Evolutionary conservation across 2,797 vertebrate genomes (phyloP).

Genomic region (Danio tinwini): DNA sequence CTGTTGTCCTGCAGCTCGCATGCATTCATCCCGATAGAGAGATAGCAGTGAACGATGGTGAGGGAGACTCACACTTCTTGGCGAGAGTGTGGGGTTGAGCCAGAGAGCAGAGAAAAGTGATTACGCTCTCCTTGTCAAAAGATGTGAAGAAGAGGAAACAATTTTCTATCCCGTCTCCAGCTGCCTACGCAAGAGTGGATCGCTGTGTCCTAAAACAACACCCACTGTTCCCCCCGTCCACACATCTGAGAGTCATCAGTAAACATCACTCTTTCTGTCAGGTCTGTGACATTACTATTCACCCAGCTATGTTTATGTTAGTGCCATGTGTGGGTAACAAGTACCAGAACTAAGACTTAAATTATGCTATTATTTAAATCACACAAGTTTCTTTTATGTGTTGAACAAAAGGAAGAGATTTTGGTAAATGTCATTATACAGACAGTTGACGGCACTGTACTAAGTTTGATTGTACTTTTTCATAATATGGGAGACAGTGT

Average conservation of each 20-base stretch:
- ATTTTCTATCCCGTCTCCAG: conserved; percentile 39
- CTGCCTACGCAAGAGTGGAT: conserved; percentile 7
- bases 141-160: conserved; percentile 11
- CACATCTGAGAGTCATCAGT: conserved; percentile 73
- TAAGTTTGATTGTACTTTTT: too few relatives aligned
- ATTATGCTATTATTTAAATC: too few relatives aligned
- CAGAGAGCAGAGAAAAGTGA: conserved; percentile 41
- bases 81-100: conserved; percentile 23
- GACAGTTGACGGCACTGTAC: too few relatives aligned
- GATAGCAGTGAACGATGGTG: neutral
- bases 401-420: too few relatives aligned
- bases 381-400: too few relatives aligned
- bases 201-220: conserved; percentile 55
- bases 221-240: conserved; percentile 62
- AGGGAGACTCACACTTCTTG: neutral
- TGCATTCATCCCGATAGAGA: conserved; percentile 37
- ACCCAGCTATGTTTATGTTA: neutral
- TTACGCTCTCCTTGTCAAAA: neutral
- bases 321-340: neutral
- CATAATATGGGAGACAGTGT: too few relatives aligned
- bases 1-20: conserved; percentile 26
- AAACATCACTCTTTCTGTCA: conserved; percentile 10
- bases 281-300: conserved; percentile 13
- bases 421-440: too few relatives aligned
- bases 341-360: neutral